These are phyloP conservation scores for Lycopodina hypogea DNA, from an alignment of 37 sponge, comb jelly and placozoan species.

Conservation along the genomic window DNA sequence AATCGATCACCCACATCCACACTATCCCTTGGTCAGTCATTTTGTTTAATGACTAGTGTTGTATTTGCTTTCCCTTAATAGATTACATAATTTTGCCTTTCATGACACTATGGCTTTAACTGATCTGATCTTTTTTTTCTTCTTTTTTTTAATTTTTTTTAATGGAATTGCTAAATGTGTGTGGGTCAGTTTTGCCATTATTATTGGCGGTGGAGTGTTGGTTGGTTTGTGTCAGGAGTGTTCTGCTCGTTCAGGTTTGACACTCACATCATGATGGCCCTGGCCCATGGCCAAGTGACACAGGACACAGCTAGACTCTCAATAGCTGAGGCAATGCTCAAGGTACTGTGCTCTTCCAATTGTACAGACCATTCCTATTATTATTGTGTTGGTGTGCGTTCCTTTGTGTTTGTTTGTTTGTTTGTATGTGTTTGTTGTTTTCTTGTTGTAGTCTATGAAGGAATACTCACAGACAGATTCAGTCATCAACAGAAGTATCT, in stretches of 20 bases:
- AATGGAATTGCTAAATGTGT: no score
- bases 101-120: no score
- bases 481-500: background rate
- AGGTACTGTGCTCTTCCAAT: no score
- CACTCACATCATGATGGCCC: slow-evolving; percentile 58
- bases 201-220: no score
- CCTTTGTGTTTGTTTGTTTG: no score
- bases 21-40: no score
- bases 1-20: no score
- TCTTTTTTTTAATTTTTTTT: no score
- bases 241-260: slow-evolving; percentile 24
- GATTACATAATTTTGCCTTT: background rate
- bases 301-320: slow-evolving; percentile 49
- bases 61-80: no score
- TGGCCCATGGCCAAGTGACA: slow-evolving; percentile 39
- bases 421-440: background rate
- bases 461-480: slow-evolving; percentile 5
- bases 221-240: no score
- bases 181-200: background rate
- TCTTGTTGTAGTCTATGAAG: slow-evolving; percentile 11
- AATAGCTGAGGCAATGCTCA: slow-evolving; percentile 42
- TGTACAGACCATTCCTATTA: background rate
- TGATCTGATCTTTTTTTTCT: background rate
- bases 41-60: no score
- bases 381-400: background rate